Conservation (phyloP, 2,888 invertebrate genomes). For the Lordiphosa fenestrarum region DNA sequence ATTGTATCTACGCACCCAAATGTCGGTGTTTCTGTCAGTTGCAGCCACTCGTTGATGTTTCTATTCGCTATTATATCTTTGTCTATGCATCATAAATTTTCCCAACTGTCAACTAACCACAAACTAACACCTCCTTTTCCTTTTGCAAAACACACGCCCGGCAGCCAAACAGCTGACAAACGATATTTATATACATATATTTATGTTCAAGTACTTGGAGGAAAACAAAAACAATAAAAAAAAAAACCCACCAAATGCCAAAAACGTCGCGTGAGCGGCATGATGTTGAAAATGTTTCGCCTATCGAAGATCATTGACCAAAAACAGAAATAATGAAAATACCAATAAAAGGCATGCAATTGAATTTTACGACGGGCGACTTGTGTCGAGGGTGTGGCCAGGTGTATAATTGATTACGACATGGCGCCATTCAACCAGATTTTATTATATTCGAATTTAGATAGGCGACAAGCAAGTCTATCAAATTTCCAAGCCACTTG, state of each 20-base stretch:
- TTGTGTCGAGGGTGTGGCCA: constrained; percentile 54
- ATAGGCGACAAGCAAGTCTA: constrained; percentile 43
- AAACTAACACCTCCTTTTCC: constrained; percentile 23
- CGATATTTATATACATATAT: constrained; percentile 49
- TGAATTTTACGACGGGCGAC: constrained; percentile 40
- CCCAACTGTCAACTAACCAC: constrained; percentile 60
- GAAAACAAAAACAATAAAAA: constrained; percentile 31
- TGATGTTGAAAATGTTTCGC: constrained; percentile 46
- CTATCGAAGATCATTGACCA: constrained; percentile 56
- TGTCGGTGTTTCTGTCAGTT: constrained; percentile 51
- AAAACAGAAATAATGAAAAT: constrained; percentile 36
- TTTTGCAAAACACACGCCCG: constrained; percentile 46
- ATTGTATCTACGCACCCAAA: constrained; percentile 46
- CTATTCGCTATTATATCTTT: constrained; percentile 53
- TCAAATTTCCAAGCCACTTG: constrained; percentile 68
- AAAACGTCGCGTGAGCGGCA: constrained; percentile 58
- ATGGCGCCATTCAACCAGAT: constrained; percentile 55
- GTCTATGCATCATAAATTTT: constrained; percentile 63
- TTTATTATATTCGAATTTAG: constrained; percentile 8
- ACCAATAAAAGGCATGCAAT: constrained; percentile 55
- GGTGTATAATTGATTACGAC: constrained; percentile 61
- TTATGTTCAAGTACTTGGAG: constrained; percentile 9
- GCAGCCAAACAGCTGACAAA: constrained; percentile 54
- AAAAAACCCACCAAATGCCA: constrained; percentile 50
- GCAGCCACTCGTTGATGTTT: constrained; percentile 52